These are phyloP conservation scores for Epistrophe eligans DNA, from an alignment of 2,888 invertebrate species.

Conservation along the genomic window DNA sequence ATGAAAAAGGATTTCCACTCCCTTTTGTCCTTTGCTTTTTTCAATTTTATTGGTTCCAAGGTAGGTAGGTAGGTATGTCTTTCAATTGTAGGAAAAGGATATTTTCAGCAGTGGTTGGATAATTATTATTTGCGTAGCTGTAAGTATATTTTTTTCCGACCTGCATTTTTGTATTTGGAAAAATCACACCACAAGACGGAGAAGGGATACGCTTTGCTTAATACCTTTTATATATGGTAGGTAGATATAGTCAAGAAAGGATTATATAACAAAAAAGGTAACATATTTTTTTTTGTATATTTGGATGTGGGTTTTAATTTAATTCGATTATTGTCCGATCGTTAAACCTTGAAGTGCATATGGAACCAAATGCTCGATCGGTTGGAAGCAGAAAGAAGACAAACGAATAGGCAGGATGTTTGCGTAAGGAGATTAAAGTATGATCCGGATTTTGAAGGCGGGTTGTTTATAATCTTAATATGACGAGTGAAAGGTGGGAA, in stretches of 20 bases:
- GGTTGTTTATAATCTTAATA: constrained; percentile 13
- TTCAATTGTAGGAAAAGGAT: constrained; percentile 20
- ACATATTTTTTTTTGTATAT: neutral
- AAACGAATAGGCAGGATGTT: constrained; percentile 58
- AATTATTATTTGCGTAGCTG: constrained; percentile 70
- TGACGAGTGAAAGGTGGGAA: constrained; percentile 40
- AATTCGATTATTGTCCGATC: constrained; percentile 60
- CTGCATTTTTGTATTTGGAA: constrained; percentile 36
- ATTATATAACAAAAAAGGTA: constrained; percentile 40
- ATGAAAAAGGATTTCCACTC: constrained; percentile 58
- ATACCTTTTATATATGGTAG: neutral
- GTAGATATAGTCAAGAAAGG: constrained; percentile 42
- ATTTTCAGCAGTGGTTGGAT: constrained; percentile 47
- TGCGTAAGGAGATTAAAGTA: constrained; percentile 49
- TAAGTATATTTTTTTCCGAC: constrained; percentile 24
- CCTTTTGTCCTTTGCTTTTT: constrained; percentile 17
- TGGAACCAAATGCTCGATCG: constrained; percentile 59
- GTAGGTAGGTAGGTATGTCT: neutral
- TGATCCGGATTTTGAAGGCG: constrained; percentile 58
- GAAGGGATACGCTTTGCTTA: neutral
- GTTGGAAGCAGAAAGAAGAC: constrained; percentile 36
- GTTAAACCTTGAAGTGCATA: constrained; percentile 61
- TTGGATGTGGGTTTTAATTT: constrained; percentile 34
- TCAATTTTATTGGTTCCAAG: constrained; percentile 22
- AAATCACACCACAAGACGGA: neutral